Evolutionary conservation across 1,140 invertebrate genomes (phyloP).

Genomic region (Lordiphosa collinella): DNA sequence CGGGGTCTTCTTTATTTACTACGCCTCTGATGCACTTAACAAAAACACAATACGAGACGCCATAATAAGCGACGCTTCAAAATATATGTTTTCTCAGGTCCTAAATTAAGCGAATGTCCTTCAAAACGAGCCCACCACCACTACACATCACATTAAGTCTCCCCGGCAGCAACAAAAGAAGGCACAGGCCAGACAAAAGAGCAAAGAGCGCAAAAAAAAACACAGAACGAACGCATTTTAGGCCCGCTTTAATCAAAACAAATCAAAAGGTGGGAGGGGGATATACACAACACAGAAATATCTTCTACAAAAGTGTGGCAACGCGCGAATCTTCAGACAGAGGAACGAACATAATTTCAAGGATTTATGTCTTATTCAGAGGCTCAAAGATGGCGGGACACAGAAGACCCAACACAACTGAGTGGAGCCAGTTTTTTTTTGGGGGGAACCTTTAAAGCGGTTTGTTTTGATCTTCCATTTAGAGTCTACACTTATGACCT

Average conservation of each 20-base stretch:
- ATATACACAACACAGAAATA: slow-evolving; percentile 26
- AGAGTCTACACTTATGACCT: no score
- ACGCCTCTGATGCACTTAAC: background rate
- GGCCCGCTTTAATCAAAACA: slow-evolving; percentile 55
- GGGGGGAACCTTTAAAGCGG: slow-evolving; percentile 20
- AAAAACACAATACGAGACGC: background rate
- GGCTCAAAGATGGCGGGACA: slow-evolving; percentile 15
- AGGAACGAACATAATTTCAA: slow-evolving; percentile 46
- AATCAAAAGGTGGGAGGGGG: slow-evolving; percentile 23
- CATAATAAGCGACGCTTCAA: slow-evolving; percentile 46
- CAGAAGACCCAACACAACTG: background rate
- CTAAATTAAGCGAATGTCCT: slow-evolving; percentile 60
- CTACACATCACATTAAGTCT: slow-evolving; percentile 26
- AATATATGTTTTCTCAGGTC: slow-evolving; percentile 55
- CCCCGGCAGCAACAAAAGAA: slow-evolving; percentile 1
- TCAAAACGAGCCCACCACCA: slow-evolving; percentile 35
- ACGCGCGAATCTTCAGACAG: slow-evolving; percentile 12
- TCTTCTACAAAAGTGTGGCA: slow-evolving; percentile 49
- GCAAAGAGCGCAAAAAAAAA: slow-evolving; percentile 6
- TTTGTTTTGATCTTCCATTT: slow-evolving; percentile 32
- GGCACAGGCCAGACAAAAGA: slow-evolving; percentile 1
- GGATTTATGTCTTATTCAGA: slow-evolving; percentile 62
- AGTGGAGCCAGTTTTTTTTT: slow-evolving; percentile 8
- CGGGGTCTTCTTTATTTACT: background rate
- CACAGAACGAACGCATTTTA: slow-evolving; percentile 23